These are phyloP conservation scores for Saimiri boliviensis DNA, from an alignment of 2,113 vertebrate genomes.

Conservation along the genomic window DNA sequence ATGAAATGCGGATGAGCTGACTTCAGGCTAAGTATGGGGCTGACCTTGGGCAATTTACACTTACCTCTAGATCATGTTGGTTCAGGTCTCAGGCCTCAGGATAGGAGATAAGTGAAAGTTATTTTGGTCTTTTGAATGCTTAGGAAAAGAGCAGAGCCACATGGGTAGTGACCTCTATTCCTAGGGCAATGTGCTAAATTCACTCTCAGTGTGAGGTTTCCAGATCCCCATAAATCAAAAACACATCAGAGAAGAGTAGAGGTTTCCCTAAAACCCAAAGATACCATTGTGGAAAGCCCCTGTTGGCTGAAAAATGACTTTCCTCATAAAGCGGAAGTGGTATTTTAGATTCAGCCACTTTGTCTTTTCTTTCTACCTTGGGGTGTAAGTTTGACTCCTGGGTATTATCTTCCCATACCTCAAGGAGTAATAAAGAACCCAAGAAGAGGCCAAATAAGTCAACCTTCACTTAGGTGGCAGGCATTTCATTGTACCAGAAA, in stretches of 20 bases:
- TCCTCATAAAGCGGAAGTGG: background rate
- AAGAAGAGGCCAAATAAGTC: background rate
- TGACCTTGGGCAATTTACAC: slow-evolving; percentile 39
- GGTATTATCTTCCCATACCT: background rate
- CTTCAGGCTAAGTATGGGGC: background rate
- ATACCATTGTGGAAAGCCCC: background rate
- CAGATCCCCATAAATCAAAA: background rate
- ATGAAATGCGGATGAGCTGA: background rate
- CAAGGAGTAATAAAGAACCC: background rate
- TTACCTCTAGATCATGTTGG: slow-evolving; percentile 11
- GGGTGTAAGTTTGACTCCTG: background rate
- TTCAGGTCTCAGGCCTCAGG: background rate
- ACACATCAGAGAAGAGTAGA: background rate
- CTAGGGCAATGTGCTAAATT: background rate
- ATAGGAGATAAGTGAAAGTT: slow-evolving; percentile 34
- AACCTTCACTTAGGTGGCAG: background rate
- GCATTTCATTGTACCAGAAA: background rate
- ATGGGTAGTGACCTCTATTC: background rate
- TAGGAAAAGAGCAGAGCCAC: slow-evolving; percentile 15
- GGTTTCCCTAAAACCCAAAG: background rate
- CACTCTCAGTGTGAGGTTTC: background rate
- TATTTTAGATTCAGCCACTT: background rate
- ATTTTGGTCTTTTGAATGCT: slow-evolving; percentile 43
- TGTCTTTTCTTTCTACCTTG: background rate
- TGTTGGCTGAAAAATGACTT: background rate